These are phyloP conservation scores for Apostichopus californicus DNA, from an alignment of 35 echinoderm and acorn worm species.

Conservation along the genomic window DNA sequence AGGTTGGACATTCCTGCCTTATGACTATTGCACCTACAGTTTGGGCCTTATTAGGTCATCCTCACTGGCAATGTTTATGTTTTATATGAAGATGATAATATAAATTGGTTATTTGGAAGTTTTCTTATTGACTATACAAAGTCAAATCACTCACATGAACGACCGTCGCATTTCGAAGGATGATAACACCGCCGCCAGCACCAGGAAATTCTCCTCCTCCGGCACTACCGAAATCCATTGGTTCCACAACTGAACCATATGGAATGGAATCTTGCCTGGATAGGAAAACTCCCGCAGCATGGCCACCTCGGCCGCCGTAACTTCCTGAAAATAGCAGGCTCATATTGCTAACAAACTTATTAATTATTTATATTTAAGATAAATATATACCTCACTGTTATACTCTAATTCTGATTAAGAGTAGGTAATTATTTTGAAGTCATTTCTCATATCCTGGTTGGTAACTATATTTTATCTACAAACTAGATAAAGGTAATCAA, in stretches of 20 bases:
- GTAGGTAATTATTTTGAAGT: background rate
- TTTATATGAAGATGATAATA: too few relatives aligned
- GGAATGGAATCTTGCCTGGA: background rate
- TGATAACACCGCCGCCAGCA: background rate
- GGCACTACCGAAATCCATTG: conserved; percentile 17
- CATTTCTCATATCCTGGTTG: too few relatives aligned
- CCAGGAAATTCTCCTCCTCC: conserved; percentile 20
- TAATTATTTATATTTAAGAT: background rate
- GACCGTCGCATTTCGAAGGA: background rate
- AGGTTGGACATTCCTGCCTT: too few relatives aligned
- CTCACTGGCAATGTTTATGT: too few relatives aligned
- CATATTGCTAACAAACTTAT: background rate
- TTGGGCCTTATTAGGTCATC: too few relatives aligned
- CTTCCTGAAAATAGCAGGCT: background rate
- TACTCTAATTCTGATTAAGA: background rate
- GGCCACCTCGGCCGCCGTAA: conserved; percentile 42
- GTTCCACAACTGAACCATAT: background rate
- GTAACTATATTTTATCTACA: too few relatives aligned
- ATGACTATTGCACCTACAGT: too few relatives aligned
- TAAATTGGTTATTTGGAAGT: too few relatives aligned
- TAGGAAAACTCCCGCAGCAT: background rate
- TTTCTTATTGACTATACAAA: too few relatives aligned
- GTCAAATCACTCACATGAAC: background rate
- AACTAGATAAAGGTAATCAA: too few relatives aligned
- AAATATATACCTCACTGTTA: background rate